Base-by-base conservation (phyloP, 2,797 vertebrate genomes). In the Cetoscarus ocellatus region DNA sequence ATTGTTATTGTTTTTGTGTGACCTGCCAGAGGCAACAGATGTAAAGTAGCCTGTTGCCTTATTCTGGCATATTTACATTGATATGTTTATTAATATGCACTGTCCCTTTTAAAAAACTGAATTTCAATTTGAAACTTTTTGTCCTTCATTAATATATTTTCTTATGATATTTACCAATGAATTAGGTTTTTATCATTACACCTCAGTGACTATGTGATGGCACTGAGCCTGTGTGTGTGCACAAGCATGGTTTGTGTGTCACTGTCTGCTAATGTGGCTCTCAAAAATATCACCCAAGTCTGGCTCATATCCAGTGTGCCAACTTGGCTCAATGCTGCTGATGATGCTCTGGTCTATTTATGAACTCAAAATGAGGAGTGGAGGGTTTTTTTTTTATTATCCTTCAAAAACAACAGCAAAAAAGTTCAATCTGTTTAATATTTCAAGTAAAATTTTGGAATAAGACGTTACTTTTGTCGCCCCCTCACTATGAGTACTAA, bases 221-320 rank as follows among this genome's bases (percentile, higher is more conserved):
- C 27, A 7, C 40, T 52, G 39, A 65, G 50, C 27, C 19, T 62
- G 43, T 40, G 13, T 55, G n/a, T 27, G 4, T 45, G 51, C 10
- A 36, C 45, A 42, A 34, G 34, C 6, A 1, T 14, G 8, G 17
- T 55, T 51, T 49, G 12, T 50, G n/a, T 52, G 40, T 50, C 27
- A 45, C 34, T 1, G 4, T 45, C 13, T 39, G 14, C 47, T 67
- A 67, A 59, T 45, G 17, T 53, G 35, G 19, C 13, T 42, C 52
- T 66, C 12, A 54, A 35, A 73, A 68, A 75, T 59, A 73, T 51
- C 43, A 38, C 17, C 8, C 48, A 62, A 19, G 19, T 39, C 58
- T 60, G 62, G 62, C 55, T 53, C 40, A 15, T 39, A 52, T 15
- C 56, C 54, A 61, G 5, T 14, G 51, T 54, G n/a, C 58, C 52